Conservation (phyloP, 1,140 invertebrate species). For the Neuroterus valhalla region DNA sequence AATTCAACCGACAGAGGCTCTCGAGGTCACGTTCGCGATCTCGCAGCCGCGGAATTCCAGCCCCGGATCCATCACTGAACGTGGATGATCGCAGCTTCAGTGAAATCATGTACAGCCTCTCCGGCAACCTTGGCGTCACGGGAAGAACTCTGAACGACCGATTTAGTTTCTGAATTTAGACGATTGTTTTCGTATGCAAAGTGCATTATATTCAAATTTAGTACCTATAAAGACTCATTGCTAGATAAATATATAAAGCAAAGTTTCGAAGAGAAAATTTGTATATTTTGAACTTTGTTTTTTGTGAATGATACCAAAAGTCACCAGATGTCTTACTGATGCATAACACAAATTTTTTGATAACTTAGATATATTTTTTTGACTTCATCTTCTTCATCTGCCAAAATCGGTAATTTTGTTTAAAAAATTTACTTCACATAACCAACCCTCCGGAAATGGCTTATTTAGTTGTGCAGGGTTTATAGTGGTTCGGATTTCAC, state of each 20-base stretch:
- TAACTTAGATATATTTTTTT: no score
- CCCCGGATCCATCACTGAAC: conserved; percentile 47
- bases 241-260: neutral
- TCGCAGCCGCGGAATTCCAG: conserved; percentile 54
- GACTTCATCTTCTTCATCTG: no score
- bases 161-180: conserved; percentile 63
- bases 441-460: no score
- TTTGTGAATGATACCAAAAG: no score
- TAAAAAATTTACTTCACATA: no score
- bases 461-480: no score
- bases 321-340: no score
- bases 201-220: neutral
- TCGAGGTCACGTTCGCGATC: conserved; percentile 68
- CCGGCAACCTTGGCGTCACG: conserved; percentile 65
- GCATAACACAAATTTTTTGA: no score
- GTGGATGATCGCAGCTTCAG: conserved; percentile 69
- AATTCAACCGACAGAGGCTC: conserved; percentile 56
- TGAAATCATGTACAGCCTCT: conserved; percentile 69
- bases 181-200: neutral
- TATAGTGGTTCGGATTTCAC: no score
- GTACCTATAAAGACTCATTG: neutral
- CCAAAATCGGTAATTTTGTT: no score
- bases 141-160: conserved; percentile 71
- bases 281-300: no score
- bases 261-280: no score